phyloP scores from a whole-genome alignment of 2,888 invertebrate species.

The Epinotia demarniana region DNA sequence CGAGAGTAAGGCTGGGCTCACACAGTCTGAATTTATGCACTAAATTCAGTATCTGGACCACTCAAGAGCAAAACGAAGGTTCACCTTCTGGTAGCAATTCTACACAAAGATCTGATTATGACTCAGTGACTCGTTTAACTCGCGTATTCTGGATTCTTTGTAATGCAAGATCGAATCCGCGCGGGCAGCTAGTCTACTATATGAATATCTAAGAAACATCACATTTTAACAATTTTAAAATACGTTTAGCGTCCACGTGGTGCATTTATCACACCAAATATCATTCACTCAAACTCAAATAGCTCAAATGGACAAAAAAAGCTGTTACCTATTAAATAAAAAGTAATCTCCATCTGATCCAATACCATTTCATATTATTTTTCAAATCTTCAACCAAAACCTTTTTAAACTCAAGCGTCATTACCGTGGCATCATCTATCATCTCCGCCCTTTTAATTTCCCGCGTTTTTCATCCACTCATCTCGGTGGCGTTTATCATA shows the following conservation, averaged over 20 bases:
- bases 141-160: too few relatives aligned
- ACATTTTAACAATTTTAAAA: too few relatives aligned
- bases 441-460: conserved; percentile 39
- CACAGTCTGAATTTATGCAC: too few relatives aligned
- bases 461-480: conserved; percentile 41
- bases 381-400: not conserved
- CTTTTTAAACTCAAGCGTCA: conserved; percentile 17
- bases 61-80: too few relatives aligned
- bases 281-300: not conserved
- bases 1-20: too few relatives aligned
- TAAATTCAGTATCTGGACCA: too few relatives aligned
- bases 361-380: conserved; percentile 5
- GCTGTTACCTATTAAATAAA: not conserved
- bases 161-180: too few relatives aligned
- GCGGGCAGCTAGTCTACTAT: not conserved
- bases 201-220: not conserved
- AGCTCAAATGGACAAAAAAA: not conserved
- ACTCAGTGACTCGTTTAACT: too few relatives aligned
- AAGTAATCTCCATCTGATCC: not conserved
- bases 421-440: conserved; percentile 33
- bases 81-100: too few relatives aligned
- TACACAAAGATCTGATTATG: too few relatives aligned
- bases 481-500: conserved; percentile 38
- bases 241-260: too few relatives aligned
- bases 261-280: not conserved